A percentile compares a stretch with the other conserved stretches of the same genome.
Conservation (phyloP, 2,888 invertebrate species). For the Callinectes sapidus region DNA sequence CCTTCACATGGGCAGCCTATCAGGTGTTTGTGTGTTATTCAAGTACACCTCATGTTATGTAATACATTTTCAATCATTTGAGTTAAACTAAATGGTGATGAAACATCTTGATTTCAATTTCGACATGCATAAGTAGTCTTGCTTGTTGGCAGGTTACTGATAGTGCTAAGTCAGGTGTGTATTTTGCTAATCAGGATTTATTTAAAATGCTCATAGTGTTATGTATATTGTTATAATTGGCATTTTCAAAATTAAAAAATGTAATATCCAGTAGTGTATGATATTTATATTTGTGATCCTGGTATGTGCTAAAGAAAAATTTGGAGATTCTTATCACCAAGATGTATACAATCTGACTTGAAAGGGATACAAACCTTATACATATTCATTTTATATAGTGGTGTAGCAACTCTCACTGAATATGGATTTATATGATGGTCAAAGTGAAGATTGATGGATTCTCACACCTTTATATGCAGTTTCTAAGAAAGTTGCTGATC, state of each 20-base stretch:
- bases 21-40: not conserved
- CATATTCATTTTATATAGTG: not conserved
- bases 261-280: not conserved
- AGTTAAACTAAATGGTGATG: not conserved
- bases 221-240: not conserved
- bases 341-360: not conserved
- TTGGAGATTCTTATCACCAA: not conserved
- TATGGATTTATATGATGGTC: not conserved
- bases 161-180: not conserved
- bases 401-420: not conserved
- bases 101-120: not conserved
- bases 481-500: not conserved
- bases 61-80: not conserved
- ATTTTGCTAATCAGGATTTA: not conserved
- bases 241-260: not conserved
- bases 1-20: conserved; percentile 22
- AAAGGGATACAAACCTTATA: not conserved
- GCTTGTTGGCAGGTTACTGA: not conserved
- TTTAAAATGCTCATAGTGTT: not conserved
- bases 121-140: not conserved
- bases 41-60: not conserved
- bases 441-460: not conserved
- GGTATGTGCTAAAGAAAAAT: not conserved
- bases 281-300: not conserved
- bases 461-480: not conserved